These are phyloP conservation scores for Trachelus tabidus DNA, from an alignment of 2,888 invertebrate species.

Conservation along the genomic window DNA sequence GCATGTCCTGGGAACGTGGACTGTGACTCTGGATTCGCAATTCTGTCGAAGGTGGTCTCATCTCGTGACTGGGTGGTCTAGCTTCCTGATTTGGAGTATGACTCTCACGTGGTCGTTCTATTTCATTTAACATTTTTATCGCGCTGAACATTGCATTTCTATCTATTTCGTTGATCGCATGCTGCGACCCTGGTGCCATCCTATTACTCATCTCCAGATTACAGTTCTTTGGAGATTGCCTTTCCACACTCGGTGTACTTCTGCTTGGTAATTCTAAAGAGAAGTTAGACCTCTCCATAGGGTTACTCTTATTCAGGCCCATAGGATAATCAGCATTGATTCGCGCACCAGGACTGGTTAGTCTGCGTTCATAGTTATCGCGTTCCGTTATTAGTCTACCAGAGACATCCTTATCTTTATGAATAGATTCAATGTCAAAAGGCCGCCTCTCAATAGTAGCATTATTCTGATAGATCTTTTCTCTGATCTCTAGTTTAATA, in stretches of 20 bases:
- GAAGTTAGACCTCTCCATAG: conserved; percentile 38
- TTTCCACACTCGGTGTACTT: conserved; percentile 28
- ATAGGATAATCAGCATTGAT: conserved; percentile 30
- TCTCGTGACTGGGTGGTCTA: conserved; percentile 16
- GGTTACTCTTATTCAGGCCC: conserved; percentile 23
- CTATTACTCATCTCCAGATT: conserved; percentile 32
- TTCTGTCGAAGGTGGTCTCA: conserved; percentile 6
- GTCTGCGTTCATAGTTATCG: conserved; percentile 33
- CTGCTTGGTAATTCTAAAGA: conserved; percentile 32
- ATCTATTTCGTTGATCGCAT: conserved; percentile 40
- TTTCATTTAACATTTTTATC: conserved; percentile 38
- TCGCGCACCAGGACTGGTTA: conserved; percentile 26
- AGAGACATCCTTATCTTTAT: conserved; percentile 40
- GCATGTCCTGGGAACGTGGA: conserved; percentile 36
- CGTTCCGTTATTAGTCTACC: conserved; percentile 27
- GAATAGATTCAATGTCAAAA: conserved; percentile 46
- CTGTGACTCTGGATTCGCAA: conserved; percentile 36
- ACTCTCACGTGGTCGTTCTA: conserved; percentile 39
- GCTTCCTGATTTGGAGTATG: conserved; percentile 14
- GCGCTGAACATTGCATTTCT: conserved; percentile 38
- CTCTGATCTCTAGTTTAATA: conserved; percentile 44
- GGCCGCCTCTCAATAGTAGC: conserved; percentile 36
- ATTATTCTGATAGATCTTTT: conserved; percentile 46
- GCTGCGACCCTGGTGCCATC: conserved; percentile 18
- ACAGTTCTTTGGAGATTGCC: conserved; percentile 39